A percentile compares a stretch with the other conserved stretches of the same genome.
Conservation (phyloP, 2,888 invertebrate species). For the Drosophila colorata region DNA sequence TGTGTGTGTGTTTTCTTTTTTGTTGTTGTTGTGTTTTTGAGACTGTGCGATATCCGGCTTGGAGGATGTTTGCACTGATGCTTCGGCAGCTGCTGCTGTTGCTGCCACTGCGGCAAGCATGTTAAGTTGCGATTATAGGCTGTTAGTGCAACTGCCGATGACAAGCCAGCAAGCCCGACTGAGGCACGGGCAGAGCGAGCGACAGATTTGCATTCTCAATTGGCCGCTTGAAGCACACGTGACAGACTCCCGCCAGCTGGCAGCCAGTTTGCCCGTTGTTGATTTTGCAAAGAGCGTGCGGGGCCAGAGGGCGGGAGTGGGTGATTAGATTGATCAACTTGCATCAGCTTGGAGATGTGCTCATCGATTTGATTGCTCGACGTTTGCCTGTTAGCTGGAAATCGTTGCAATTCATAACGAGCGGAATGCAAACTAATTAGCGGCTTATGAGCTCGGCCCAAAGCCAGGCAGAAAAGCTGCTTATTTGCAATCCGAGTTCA, state of each 20-base stretch:
- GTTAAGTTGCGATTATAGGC: constrained; percentile 81
- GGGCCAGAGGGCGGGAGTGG: not conserved
- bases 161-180: constrained; percentile 26
- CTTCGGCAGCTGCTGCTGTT: constrained; percentile 50
- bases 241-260: constrained; percentile 29
- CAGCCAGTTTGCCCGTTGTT: constrained; percentile 1
- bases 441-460: constrained; percentile 51
- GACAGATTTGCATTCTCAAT: constrained; percentile 79
- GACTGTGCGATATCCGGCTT: constrained; percentile 79
- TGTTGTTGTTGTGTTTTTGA: constrained; percentile 34
- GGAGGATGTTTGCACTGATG: constrained; percentile 79
- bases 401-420: constrained; percentile 55
- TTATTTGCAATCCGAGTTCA: constrained; percentile 37
- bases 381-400: constrained; percentile 15
- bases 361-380: constrained; percentile 33
- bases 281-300: not conserved
- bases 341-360: constrained; percentile 9
- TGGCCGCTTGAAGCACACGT: constrained; percentile 63
- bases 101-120: constrained; percentile 65
- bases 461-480: constrained; percentile 27
- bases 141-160: constrained; percentile 73
- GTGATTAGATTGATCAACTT: constrained; percentile 38
- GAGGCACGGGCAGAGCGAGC: constrained; percentile 15
- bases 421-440: constrained; percentile 69
- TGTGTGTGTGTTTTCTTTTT: constrained; percentile 17